Evolutionary conservation across 2,888 invertebrate species (phyloP).

Genomic region (Cylloceria caligata): DNA sequence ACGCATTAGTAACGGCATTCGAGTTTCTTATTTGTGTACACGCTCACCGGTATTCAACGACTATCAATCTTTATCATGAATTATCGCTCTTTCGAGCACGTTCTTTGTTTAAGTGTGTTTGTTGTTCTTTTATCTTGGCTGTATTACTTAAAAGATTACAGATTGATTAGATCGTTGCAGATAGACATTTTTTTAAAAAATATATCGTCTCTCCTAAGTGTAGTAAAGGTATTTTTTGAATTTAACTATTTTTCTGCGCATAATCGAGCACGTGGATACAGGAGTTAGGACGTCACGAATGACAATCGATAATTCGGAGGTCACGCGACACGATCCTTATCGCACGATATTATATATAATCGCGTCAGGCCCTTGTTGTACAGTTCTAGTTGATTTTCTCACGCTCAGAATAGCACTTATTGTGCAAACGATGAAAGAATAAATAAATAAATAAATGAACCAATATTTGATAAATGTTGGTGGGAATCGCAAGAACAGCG

Average conservation of each 20-base stretch:
- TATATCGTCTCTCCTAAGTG: not conserved
- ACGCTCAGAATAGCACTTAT: not conserved
- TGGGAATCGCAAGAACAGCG: too few species aligned
- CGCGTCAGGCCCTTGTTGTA: not conserved
- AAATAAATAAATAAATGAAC: not conserved
- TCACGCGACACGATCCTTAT: slow-evolving; percentile 52
- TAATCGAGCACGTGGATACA: not conserved
- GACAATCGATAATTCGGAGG: slow-evolving; percentile 51
- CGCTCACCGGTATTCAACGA: not conserved
- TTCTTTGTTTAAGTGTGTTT: not conserved
- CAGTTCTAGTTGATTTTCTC: not conserved
- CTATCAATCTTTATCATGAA: not conserved
- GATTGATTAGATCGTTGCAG: not conserved
- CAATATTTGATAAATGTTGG: too few species aligned
- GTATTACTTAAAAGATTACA: not conserved
- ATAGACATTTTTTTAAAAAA: not conserved
- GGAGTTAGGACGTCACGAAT: not conserved
- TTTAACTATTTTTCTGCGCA: not conserved
- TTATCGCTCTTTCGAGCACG: not conserved
- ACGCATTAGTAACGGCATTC: not conserved
- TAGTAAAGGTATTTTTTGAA: not conserved
- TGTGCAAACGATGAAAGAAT: too few species aligned
- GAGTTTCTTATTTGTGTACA: not conserved
- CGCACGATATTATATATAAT: not conserved
- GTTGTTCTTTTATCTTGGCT: not conserved